Evolutionary conservation across 2,797 vertebrate species (phyloP).

Genomic region (Gastrophryne carolinensis): DNA sequence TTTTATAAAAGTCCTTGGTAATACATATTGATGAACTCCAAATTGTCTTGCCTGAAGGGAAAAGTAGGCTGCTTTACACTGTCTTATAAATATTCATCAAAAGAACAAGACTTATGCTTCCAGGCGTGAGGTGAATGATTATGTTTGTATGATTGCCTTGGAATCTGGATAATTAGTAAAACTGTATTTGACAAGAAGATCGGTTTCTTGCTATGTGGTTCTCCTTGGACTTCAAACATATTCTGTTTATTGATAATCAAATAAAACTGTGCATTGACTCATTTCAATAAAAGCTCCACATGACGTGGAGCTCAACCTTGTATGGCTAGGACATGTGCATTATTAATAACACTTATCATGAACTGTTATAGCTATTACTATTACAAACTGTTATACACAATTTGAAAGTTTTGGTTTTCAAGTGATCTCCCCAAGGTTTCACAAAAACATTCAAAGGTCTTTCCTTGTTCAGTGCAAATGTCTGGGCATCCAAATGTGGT

Average conservation of each 20-base stretch:
- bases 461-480: too few species aligned
- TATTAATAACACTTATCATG: background rate
- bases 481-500: too few species aligned
- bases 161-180: constrained; percentile 81
- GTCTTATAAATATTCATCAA: constrained; percentile 93
- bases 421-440: too few species aligned
- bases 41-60: constrained; percentile 92
- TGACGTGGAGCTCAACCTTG: background rate
- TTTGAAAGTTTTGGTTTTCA: too few species aligned
- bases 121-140: constrained; percentile 85
- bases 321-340: background rate
- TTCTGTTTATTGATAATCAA: constrained; percentile 42
- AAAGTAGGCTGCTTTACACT: constrained; percentile 86
- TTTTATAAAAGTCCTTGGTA: constrained; percentile 95
- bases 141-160: constrained; percentile 78
- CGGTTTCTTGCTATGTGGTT: constrained; percentile 63
- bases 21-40: constrained; percentile 98
- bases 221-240: constrained; percentile 29
- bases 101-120: constrained; percentile 80
- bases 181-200: constrained; percentile 70
- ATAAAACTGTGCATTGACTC: constrained; percentile 7
- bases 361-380: too few species aligned
- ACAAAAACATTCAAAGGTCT: too few species aligned
- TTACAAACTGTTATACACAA: too few species aligned
- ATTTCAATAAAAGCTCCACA: constrained; percentile 4